Conservation (phyloP, 2,888 invertebrate genomes). For the Drosophila neonasuta region DNA sequence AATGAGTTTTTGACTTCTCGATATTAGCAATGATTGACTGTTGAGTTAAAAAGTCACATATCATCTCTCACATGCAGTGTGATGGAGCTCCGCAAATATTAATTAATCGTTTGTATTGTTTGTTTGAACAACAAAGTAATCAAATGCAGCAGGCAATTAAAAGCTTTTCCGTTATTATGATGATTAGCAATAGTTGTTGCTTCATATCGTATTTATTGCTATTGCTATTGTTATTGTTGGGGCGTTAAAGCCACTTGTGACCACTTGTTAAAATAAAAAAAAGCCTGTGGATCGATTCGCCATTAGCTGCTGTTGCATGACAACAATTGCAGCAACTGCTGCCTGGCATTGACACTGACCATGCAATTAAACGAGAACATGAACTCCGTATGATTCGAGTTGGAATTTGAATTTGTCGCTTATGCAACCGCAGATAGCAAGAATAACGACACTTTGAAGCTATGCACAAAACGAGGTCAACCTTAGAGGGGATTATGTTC, state of each 20-base stretch:
- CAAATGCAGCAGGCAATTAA: slow-evolving; percentile 63
- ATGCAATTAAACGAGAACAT: slow-evolving; percentile 17
- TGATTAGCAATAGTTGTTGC: slow-evolving; percentile 31
- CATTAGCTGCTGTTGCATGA: slow-evolving; percentile 28
- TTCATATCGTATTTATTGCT: slow-evolving; percentile 14
- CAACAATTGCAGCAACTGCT: slow-evolving; percentile 22
- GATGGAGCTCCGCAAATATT: slow-evolving; percentile 48
- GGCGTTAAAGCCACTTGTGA: slow-evolving; percentile 8
- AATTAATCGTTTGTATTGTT: slow-evolving; percentile 47
- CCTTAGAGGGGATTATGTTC: slow-evolving; percentile 13
- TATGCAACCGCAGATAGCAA: not conserved
- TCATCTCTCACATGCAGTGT: slow-evolving; percentile 19
- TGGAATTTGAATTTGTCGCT: not conserved
- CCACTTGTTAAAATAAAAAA: slow-evolving; percentile 58
- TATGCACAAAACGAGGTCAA: not conserved
- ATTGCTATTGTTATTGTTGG: slow-evolving; percentile 18
- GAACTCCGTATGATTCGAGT: slow-evolving; percentile 12
- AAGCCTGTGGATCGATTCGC: slow-evolving; percentile 19
- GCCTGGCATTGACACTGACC: slow-evolving; percentile 32
- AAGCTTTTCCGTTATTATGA: slow-evolving; percentile 54
- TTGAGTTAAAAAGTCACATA: slow-evolving; percentile 16
- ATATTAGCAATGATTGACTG: slow-evolving; percentile 1
- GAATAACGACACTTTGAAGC: not conserved
- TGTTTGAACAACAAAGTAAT: slow-evolving; percentile 54
- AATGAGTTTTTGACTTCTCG: slow-evolving; percentile 3